Base-by-base conservation (phyloP, 92 coral and sea anemone genomes). In the Epizoanthus scotinus region DNA sequence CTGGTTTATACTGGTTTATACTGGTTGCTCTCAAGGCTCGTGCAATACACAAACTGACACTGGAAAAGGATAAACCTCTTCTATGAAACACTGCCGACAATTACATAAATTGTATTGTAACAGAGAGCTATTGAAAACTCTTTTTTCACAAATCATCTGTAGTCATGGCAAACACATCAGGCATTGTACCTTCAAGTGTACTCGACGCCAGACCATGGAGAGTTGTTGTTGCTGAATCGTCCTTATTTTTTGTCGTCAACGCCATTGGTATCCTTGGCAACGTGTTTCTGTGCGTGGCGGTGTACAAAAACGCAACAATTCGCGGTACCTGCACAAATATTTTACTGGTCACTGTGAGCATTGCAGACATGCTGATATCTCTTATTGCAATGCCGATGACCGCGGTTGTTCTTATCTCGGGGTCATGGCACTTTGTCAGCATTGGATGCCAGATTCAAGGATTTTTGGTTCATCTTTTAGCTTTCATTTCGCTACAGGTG, bases 401-500 rank as follows among this genome's bases (percentile, higher is more conserved):
- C 2, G 91, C 69, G 14, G 86, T 86, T 1, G 86, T 85, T 8
- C 93, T 89, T 5, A 74, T 87, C 55, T 67, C 47, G 17, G 91
- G 97, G 20, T 67, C 85, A 57, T 92, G 97, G 97, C 52, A 73
- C 21, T 86, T 79, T 34, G 83, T 82, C 15, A 67, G 67, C 27
- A 25, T 56, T 12, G 77, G 77, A 6, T 92, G 97, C 84, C 86
- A 87, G 40, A 28, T 92, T 3, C 97, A 92, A 60, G 97, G 97
- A 29, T 89, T 92, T 38, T 65, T 84, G 3, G 90, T 90, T 5
- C 90, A 84, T 55, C 88, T 92, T 67, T 63, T 92, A 12, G 93
- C 97, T 6, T 92, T 92, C 65, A 66, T 92, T 13, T 92, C 97
- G 19, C 88, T 92, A 21, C 93, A 89, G 28, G 82, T 87, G 71